Base-by-base conservation (phyloP, 2,888 invertebrate genomes). In the Limnephilus marmoratus region DNA sequence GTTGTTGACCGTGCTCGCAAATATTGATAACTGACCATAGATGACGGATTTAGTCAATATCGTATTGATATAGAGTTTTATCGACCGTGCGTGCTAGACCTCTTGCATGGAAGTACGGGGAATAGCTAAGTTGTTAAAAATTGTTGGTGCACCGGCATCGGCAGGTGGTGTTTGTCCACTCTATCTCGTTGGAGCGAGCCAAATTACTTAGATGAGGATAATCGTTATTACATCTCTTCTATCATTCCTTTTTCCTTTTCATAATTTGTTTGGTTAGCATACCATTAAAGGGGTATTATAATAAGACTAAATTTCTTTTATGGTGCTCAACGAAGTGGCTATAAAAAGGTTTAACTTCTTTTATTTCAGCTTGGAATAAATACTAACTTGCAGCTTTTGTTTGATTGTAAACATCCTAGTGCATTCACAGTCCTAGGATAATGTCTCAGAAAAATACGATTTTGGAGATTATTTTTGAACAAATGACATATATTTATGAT, bases 121-220 rank as follows among this genome's bases (percentile, higher is more conserved):
- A 13, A 49, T 49, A 49, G 15, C 49, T 49, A 68, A 68, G 68
- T 68, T 68, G 49, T 15, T 15, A 49, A 12, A 9, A 24, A n/a
- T 68, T 68, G 68, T 83, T 15, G 7, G 37, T 83, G 83, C 18
- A 37, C 68, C 24, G 37, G 34, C 31, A 11, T 34, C 15, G 86
- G 45, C 86, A 86, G 86, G 86, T 86, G 86, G 13, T 49, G 15
- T n/a, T 68, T 68, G 68, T 68, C 83, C 24, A 86, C 86, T 86
- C 86, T n/a, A 41, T 41, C 86, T 86, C n/a, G n/a, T 34, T 34
- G 37, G 85, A 85, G 41, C 85, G 85, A 45, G 45, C 68, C 53
- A 87, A 87, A 87, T 87, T 87, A 87, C 53, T 87, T 53, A 87
- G 87, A 87, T 87, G 29, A 68, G 87, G 68, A 87, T 87, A 87